Conservation (phyloP, 2,888 invertebrate species). For the Homarus gammarus region DNA sequence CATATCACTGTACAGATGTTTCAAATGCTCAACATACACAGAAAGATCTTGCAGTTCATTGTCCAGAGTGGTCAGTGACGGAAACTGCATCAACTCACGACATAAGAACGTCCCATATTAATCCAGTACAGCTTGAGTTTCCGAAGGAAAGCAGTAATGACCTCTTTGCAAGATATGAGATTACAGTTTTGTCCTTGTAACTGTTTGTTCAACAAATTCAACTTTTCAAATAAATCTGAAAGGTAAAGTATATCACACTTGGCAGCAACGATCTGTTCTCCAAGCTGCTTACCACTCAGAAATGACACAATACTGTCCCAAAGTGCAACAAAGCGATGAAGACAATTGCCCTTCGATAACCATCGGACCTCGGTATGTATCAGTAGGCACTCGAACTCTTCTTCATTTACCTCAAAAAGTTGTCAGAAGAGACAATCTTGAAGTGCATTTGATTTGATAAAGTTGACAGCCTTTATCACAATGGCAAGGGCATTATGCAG, state of each 20-base stretch:
- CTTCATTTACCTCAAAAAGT: too few relatives aligned
- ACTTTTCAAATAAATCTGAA: neutral
- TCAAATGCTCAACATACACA: neutral
- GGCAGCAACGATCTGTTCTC: neutral
- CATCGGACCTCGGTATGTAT: neutral
- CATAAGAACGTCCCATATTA: neutral
- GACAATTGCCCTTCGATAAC: neutral
- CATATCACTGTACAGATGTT: neutral
- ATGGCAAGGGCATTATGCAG: neutral
- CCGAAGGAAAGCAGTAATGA: slow-evolving; percentile 11
- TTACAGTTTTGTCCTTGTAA: neutral
- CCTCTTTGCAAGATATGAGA: slow-evolving; percentile 19
- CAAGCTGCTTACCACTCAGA: neutral
- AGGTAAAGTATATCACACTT: slow-evolving; percentile 14
- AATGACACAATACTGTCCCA: neutral
- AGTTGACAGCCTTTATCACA: slow-evolving; percentile 4
- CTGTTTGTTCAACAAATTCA: slow-evolving; percentile 4
- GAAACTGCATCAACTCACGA: slow-evolving; percentile 9
- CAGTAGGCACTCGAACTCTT: neutral
- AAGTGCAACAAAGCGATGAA: neutral
- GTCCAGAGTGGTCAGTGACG: neutral
- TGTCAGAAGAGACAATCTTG: neutral
- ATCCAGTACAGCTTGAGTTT: slow-evolving; percentile 22
- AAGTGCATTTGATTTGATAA: neutral
- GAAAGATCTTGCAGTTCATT: neutral